These are phyloP conservation scores for Vanacampus margaritifer DNA, from an alignment of 2,113 vertebrate species.

Conservation along the genomic window DNA sequence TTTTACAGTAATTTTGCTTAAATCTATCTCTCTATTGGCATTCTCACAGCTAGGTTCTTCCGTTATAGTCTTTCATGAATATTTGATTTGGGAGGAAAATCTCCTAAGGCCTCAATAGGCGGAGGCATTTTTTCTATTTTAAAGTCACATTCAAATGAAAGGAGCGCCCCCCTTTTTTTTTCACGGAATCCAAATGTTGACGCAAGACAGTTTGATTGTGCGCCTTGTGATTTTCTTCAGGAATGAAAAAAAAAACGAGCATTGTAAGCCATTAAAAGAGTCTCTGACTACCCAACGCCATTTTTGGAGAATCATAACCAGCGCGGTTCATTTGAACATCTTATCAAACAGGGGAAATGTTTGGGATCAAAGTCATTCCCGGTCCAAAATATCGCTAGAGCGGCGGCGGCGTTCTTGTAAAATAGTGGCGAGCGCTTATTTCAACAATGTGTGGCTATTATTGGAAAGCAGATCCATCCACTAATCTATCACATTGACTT, in stretches of 20 bases:
- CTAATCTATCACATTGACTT: slow-evolving; percentile 22
- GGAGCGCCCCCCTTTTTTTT: slow-evolving; percentile 58
- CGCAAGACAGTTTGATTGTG: slow-evolving; percentile 68
- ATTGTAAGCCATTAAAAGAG: slow-evolving; percentile 61
- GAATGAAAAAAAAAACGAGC: slow-evolving; percentile 64
- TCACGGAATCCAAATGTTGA: slow-evolving; percentile 73
- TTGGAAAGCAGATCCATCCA: slow-evolving; percentile 43
- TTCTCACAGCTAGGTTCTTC: slow-evolving; percentile 1
- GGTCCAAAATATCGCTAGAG: slow-evolving; percentile 45
- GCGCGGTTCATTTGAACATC: slow-evolving; percentile 57
- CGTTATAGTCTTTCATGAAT: slow-evolving; percentile 67
- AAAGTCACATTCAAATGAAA: slow-evolving; percentile 73
- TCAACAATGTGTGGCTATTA: slow-evolving; percentile 44
- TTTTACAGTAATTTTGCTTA: neutral
- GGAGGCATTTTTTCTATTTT: slow-evolving; percentile 69
- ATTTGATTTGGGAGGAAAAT: slow-evolving; percentile 67
- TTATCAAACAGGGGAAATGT: slow-evolving; percentile 54
- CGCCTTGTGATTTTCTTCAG: slow-evolving; percentile 67
- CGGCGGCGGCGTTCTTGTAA: slow-evolving; percentile 44
- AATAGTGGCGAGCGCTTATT: slow-evolving; percentile 39
- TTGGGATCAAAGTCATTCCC: slow-evolving; percentile 46
- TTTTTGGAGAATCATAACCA: slow-evolving; percentile 45
- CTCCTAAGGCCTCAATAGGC: slow-evolving; percentile 66
- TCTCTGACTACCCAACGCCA: slow-evolving; percentile 40
- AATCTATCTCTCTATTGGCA: neutral